phyloP scores from a whole-genome alignment of 2,888 invertebrate genomes.

The Nemurella pictetii region DNA sequence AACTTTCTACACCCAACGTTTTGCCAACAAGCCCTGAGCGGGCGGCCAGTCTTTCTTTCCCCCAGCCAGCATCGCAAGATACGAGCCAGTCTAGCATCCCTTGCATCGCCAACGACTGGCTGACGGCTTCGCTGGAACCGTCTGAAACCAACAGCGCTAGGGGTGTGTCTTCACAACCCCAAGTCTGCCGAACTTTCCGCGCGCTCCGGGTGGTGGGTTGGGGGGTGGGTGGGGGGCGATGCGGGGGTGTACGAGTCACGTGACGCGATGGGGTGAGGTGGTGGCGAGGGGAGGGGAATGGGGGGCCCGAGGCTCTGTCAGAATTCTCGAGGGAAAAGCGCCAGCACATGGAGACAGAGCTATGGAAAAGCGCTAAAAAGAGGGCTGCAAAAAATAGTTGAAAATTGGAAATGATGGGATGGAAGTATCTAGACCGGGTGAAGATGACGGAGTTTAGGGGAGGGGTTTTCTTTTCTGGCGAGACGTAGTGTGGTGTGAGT shows the following conservation, averaged over 20 bases:
- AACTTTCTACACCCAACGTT: background rate
- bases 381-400: conserved; percentile 33
- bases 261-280: background rate
- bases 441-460: conserved; percentile 31
- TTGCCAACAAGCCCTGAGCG: background rate
- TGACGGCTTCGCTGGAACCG: background rate
- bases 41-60: background rate
- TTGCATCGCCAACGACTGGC: background rate
- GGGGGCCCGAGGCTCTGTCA: conserved; percentile 25
- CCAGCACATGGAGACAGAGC: background rate
- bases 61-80: background rate
- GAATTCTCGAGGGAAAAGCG: conserved; percentile 25
- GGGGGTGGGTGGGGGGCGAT: background rate
- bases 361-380: conserved; percentile 6
- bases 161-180: background rate
- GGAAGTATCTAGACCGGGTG: conserved; percentile 15
- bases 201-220: background rate
- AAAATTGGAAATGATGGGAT: conserved; percentile 29
- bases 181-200: background rate
- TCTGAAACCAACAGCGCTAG: background rate
- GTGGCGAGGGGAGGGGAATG: background rate
- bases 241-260: background rate
- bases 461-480: background rate
- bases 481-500: background rate
- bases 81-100: background rate